Conservation (phyloP, 2,113 vertebrate genomes). For the Rhizomys pruinosus region DNA sequence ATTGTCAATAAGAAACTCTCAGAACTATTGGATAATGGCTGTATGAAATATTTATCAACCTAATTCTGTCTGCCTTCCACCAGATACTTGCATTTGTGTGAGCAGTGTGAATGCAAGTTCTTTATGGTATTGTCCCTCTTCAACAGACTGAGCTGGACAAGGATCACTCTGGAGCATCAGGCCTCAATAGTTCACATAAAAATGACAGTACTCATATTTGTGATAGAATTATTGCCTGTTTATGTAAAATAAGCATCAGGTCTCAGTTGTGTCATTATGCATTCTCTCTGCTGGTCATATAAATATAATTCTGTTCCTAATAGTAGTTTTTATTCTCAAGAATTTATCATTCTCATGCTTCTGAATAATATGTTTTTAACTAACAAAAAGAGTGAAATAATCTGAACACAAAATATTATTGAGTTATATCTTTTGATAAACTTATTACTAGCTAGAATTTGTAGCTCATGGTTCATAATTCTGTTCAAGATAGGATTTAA, state of each 20-base stretch:
- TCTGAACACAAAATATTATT: neutral
- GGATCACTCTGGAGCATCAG: slow-evolving; percentile 47
- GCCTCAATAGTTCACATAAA: slow-evolving; percentile 49
- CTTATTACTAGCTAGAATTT: neutral
- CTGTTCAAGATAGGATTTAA: neutral
- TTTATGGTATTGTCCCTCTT: slow-evolving; percentile 65
- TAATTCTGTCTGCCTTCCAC: slow-evolving; percentile 66
- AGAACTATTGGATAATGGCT: slow-evolving; percentile 66
- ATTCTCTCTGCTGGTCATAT: neutral
- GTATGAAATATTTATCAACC: slow-evolving; percentile 82
- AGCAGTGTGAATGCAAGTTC: slow-evolving; percentile 57
- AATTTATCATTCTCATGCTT: slow-evolving; percentile 17
- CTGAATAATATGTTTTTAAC: slow-evolving; percentile 10
- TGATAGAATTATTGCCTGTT: slow-evolving; percentile 60
- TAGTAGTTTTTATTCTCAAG: neutral
- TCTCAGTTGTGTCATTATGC: slow-evolving; percentile 6
- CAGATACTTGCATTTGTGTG: slow-evolving; percentile 42
- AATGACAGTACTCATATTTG: slow-evolving; percentile 56
- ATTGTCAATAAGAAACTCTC: slow-evolving; percentile 72
- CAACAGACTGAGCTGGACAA: slow-evolving; percentile 61
- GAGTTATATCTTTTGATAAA: neutral
- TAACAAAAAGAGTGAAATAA: neutral
- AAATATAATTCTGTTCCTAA: neutral
- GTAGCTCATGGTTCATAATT: neutral
- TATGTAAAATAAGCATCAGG: slow-evolving; percentile 34